Percentiles rank a stretch among this genome's conserved stretches.
phyloP scores from a whole-genome alignment of 2,888 invertebrate species.

The Lamproptera curius region DNA sequence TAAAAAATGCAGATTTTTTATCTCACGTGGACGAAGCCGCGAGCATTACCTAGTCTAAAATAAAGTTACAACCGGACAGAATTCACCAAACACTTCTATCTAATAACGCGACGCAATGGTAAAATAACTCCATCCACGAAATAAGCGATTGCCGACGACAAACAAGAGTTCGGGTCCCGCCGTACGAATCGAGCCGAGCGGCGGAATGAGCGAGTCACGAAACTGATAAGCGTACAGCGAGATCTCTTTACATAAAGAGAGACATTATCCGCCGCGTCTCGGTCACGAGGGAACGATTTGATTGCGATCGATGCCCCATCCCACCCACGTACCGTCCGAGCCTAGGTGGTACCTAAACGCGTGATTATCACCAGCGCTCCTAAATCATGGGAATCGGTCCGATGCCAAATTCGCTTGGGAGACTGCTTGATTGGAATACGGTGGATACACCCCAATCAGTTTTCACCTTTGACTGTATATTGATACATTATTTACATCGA shows the following conservation, averaged over 20 bases:
- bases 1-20: too few species aligned
- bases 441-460: slow-evolving; percentile 32
- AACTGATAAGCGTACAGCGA: slow-evolving; percentile 4
- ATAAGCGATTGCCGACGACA: background rate
- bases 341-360: slow-evolving; percentile 50
- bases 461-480: too few species aligned
- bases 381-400: slow-evolving; percentile 60
- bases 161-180: too few species aligned
- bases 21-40: too few species aligned
- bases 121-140: background rate
- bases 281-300: slow-evolving; percentile 71
- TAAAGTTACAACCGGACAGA: too few species aligned
- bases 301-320: slow-evolving; percentile 57
- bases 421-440: slow-evolving; percentile 29
- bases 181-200: too few species aligned
- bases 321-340: slow-evolving; percentile 38
- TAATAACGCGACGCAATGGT: too few species aligned
- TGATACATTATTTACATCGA: too few species aligned
- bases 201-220: too few species aligned
- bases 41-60: too few species aligned
- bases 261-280: slow-evolving; percentile 59
- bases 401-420: slow-evolving; percentile 49
- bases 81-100: too few species aligned
- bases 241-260: slow-evolving; percentile 63
- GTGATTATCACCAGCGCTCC: slow-evolving; percentile 63